Base-by-base conservation (phyloP, 2,113 vertebrate genomes). In the Phalacrocorax brasilianus region DNA sequence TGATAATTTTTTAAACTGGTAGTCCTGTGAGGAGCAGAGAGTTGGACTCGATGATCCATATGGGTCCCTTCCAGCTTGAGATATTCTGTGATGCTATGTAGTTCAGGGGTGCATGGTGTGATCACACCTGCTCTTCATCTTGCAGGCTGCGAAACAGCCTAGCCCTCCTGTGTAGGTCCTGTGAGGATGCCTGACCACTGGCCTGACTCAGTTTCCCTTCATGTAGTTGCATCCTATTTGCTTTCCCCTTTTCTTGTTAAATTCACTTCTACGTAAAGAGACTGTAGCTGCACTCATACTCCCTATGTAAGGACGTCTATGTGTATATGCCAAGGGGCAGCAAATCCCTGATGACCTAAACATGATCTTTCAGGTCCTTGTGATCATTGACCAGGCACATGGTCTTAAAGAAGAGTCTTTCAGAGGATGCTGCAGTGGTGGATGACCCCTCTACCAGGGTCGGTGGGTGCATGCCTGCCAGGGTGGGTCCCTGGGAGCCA, bases 381-480 rank as follows among this genome's bases (percentile, higher is more conserved):
- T 52, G 53, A 26, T 77, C 67, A 42, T 50, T 76, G 35, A 68
- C 27, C 12, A 33, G 50, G 62, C 30, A 42, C 6, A 3, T 20
- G 20, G 20, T 32, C 13, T 59, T 42, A 42, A 67, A 76, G 28
- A 67, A n/a, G n/a, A 23, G 30, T 30, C 18, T 79, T 42, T 50
- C 22, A 27, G 66, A 78, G 56, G 56, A 8, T 33, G 40, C 56
- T 49, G 33, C 27, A 12, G 20, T 62, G 65, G 47, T 62, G 22
- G 20, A 45, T 26, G 59, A 32, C 24, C 24, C 30, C 26, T 32
- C 53, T 59, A 8, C 35, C 21, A 1, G 2, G n/a, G 56, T 22
- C 0, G 1, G 61, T 66, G 42, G 50, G 33, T 56, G 33, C 4
- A 0, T 35, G 26, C 14, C 47, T 40, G 32, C 26, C 1, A 4